phyloP scores from a whole-genome alignment of 2,113 vertebrate species.

The Dicerorhinus sumatrensis region DNA sequence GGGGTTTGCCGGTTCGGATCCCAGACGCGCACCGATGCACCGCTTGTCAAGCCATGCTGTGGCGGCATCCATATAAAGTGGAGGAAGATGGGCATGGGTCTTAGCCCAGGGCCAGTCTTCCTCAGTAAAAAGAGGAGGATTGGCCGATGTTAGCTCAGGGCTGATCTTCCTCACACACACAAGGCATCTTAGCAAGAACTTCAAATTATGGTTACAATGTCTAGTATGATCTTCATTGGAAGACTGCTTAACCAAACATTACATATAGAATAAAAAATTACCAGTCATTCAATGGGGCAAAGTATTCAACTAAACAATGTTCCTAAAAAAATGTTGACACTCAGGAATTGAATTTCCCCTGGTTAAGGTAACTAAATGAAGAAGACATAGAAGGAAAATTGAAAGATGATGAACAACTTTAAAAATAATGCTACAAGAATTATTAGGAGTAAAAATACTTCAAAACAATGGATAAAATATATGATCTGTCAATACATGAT shows the following conservation, averaged over 20 bases:
- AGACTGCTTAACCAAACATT: neutral
- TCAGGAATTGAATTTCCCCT: neutral
- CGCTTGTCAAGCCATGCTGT: too few relatives aligned
- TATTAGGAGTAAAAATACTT: conserved; percentile 18
- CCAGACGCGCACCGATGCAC: too few relatives aligned
- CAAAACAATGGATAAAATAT: conserved; percentile 42
- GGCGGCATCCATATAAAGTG: too few relatives aligned
- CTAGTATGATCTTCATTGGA: neutral
- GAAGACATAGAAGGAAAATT: conserved; percentile 25
- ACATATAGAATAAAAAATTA: neutral
- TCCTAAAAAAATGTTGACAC: neutral
- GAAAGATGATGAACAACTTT: conserved; percentile 56
- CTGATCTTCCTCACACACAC: too few relatives aligned
- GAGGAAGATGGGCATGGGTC: too few relatives aligned
- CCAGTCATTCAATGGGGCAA: neutral
- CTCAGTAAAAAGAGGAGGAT: too few relatives aligned
- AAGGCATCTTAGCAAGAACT: neutral
- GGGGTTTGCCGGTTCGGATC: too few relatives aligned
- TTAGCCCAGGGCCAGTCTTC: too few relatives aligned
- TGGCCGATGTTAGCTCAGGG: too few relatives aligned
- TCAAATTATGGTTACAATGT: neutral
- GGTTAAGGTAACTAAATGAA: conserved; percentile 3
- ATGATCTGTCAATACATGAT: conserved; percentile 40
- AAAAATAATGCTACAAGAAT: conserved; percentile 42
- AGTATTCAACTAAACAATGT: neutral